Base-by-base conservation (phyloP, 2,113 vertebrate species). In the Uropsilus gracilis region DNA sequence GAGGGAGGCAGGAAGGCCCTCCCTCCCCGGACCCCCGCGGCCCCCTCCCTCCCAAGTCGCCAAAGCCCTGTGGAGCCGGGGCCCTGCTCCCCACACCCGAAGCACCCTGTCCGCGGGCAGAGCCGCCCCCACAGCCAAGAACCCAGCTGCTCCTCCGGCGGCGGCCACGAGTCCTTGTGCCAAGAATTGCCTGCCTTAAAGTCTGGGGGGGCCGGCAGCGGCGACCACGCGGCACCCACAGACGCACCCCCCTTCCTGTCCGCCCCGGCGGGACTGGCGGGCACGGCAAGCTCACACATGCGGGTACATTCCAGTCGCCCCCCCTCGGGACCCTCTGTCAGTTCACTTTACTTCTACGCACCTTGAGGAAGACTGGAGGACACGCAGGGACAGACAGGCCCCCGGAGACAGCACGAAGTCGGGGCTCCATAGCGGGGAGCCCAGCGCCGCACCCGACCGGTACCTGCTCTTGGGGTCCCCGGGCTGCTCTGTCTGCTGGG, bases 121-220 rank as follows among this genome's bases (percentile, higher is more conserved):
- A 57, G 55, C 42, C 44, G 61, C 44, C 89, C 53, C 61, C 42
- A 5, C 42, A 71, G 94, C 72, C 57, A 7, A 94, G 94, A 90
- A 39, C 93, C 93, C 80, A 55, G 91, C 94, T 0, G 42, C 64
- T 50, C 59, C 22, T 39, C 81, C 37, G 39, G 63, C 63, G 32
- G 82, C 42, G 76, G 87, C 94, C 88, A 57, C 95, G 96, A 37
- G 98, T 98, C 98, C 99, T 98, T 97, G 99, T 99, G 99, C 99
- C 99, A 99, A 99, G 99, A 99, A 98, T 98, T 98, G 98, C 96
- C 99, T 99, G 99, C 99, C 99, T 99, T 99, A 99, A 99, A 64
- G 98, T 98, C 98, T 98, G 98, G 98, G 98, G 98, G 98, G 97
- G 98, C 96, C 96, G 95, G 94, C 91, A 94, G 34, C 17, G 50